A percentile compares a stretch with the other conserved stretches of the same genome.
phyloP scores from a whole-genome alignment of 2,113 vertebrate species.

The Plectropomus leopardus region DNA sequence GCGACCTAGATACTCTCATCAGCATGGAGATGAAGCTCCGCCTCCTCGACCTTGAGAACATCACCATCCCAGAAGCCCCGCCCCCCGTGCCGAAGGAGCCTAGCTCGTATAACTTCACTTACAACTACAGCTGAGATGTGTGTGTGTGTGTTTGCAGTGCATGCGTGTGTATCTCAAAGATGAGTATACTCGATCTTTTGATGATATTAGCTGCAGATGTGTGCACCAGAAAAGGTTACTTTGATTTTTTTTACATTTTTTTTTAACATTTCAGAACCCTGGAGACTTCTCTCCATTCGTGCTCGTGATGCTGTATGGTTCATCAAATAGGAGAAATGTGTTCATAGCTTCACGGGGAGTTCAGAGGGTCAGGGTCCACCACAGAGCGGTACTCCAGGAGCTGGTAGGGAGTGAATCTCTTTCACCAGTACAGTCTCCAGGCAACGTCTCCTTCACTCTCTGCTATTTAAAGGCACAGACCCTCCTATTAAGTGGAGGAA shows the following conservation, averaged over 20 bases:
- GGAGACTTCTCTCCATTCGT: neutral
- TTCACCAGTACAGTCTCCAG: conserved; percentile 16
- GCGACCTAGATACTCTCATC: conserved; percentile 96
- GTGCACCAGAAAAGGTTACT: conserved; percentile 2
- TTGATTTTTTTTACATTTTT: neutral
- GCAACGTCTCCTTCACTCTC: neutral
- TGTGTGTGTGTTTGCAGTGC: conserved; percentile 40
- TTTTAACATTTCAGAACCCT: conserved; percentile 4
- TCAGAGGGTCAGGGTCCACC: conserved; percentile 33
- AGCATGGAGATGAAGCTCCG: conserved; percentile 99
- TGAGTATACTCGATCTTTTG: conserved; percentile 20
- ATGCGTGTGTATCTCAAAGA: conserved; percentile 51
- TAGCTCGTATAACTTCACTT: conserved; percentile 98
- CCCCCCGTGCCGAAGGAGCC: conserved; percentile 97
- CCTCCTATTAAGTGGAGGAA: neutral
- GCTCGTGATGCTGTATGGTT: conserved; percentile 29
- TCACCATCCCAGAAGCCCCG: conserved; percentile 94
- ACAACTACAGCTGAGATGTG: conserved; percentile 93
- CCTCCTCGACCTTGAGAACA: conserved; percentile 97
- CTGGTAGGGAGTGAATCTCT: conserved; percentile 27
- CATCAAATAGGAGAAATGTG: neutral
- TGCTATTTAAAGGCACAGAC: conserved; percentile 18
- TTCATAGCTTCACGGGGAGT: conserved; percentile 16
- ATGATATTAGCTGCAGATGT: conserved; percentile 28
- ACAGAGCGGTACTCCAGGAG: conserved; percentile 18